Evolutionary conservation across 2,888 invertebrate species (phyloP).

Genomic region (Macrophya alboannulata): DNA sequence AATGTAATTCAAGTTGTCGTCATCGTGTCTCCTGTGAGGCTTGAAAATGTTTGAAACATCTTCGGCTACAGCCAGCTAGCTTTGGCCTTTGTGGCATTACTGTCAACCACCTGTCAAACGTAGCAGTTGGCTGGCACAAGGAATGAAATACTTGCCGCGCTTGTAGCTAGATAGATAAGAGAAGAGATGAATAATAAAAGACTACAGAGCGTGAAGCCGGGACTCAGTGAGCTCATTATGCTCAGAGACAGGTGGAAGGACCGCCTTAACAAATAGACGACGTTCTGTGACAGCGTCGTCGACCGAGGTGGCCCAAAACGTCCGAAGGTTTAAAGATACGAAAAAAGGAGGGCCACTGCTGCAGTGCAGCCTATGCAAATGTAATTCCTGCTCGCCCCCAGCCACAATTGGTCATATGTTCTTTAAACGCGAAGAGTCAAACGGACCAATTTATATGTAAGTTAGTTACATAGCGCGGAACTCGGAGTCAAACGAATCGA

Average conservation of each 20-base stretch:
- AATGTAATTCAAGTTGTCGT: slow-evolving; percentile 48
- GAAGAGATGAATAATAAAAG: slow-evolving; percentile 48
- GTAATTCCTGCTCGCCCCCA: slow-evolving; percentile 68
- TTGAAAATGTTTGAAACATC: slow-evolving; percentile 31
- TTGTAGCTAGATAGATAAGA: slow-evolving; percentile 37
- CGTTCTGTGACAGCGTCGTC: slow-evolving; percentile 36
- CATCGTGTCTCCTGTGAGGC: slow-evolving; percentile 3
- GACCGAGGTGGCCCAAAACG: slow-evolving; percentile 44
- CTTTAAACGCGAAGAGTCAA: slow-evolving; percentile 24
- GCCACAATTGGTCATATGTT: slow-evolving; percentile 73
- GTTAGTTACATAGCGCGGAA: slow-evolving; percentile 66
- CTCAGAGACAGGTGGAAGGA: slow-evolving; percentile 50
- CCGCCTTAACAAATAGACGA: slow-evolving; percentile 47
- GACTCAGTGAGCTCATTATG: slow-evolving; percentile 54
- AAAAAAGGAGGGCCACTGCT: slow-evolving; percentile 4
- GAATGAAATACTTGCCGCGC: slow-evolving; percentile 42
- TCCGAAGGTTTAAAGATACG: not conserved
- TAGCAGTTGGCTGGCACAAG: not conserved
- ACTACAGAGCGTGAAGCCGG: slow-evolving; percentile 51
- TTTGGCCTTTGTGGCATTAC: slow-evolving; percentile 58
- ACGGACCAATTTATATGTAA: slow-evolving; percentile 77
- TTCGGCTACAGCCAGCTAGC: not conserved
- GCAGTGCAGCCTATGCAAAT: slow-evolving; percentile 70
- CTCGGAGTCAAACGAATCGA: slow-evolving; percentile 59
- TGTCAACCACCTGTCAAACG: slow-evolving; percentile 61